Conservation (phyloP, 2,888 invertebrate species). For the Tinea trinotella region DNA sequence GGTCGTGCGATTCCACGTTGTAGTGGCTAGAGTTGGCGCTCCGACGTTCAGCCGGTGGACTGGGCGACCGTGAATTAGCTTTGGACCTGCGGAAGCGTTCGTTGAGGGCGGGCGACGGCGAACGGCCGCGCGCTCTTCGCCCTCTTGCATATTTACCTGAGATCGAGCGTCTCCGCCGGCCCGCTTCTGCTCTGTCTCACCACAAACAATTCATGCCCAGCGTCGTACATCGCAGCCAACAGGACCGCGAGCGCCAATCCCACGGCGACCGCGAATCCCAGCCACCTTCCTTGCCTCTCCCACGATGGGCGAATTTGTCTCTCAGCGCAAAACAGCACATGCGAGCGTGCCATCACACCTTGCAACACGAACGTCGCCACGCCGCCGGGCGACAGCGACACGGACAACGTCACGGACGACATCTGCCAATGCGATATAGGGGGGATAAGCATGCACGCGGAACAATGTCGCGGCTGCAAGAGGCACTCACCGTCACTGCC, state of each 20-base stretch:
- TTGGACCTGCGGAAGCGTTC: background rate
- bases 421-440: too few relatives aligned
- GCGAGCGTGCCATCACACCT: slow-evolving; percentile 25
- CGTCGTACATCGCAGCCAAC: slow-evolving; percentile 9
- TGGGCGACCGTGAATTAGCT: too few relatives aligned
- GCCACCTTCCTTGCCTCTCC: slow-evolving; percentile 29
- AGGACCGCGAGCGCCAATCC: background rate
- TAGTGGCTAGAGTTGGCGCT: background rate
- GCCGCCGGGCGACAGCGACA: slow-evolving; percentile 45
- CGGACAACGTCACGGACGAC: slow-evolving; percentile 20
- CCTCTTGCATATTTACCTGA: background rate
- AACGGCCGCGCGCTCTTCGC: background rate
- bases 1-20: too few relatives aligned
- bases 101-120: background rate
- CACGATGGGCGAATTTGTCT: slow-evolving; percentile 26
- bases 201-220: background rate
- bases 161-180: slow-evolving; percentile 24
- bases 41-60: background rate
- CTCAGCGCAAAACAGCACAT: slow-evolving; percentile 43
- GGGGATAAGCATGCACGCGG: too few relatives aligned
- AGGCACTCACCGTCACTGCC: slow-evolving; percentile 2
- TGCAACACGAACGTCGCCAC: slow-evolving; percentile 30
- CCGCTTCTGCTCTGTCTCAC: slow-evolving; percentile 19
- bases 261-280: background rate
- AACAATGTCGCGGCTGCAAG: too few relatives aligned